Conservation (phyloP, 2,888 invertebrate genomes). For the Cheilosia scutellata region DNA sequence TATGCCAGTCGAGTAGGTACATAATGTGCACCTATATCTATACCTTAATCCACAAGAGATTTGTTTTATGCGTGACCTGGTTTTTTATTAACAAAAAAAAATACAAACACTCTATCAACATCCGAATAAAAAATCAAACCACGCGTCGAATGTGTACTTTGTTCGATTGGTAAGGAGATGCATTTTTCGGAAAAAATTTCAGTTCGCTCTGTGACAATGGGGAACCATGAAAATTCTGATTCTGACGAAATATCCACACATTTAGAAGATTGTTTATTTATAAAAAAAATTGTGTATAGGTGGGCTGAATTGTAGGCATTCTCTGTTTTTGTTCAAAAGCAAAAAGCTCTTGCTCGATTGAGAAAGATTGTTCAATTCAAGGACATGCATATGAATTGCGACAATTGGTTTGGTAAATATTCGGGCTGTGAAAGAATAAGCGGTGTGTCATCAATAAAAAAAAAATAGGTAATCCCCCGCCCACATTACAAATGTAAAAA, state of each 20-base stretch:
- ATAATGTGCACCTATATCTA: background rate
- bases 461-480: constrained; percentile 23
- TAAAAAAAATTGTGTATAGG: constrained; percentile 7
- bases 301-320: background rate
- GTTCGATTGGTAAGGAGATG: constrained; percentile 14
- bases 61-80: constrained; percentile 55
- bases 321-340: background rate
- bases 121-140: no score
- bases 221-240: constrained; percentile 1
- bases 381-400: constrained; percentile 20
- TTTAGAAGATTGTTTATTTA: constrained; percentile 8
- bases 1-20: constrained; percentile 9
- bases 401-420: constrained; percentile 37
- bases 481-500: constrained; percentile 23
- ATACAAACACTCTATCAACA: background rate
- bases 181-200: constrained; percentile 1
- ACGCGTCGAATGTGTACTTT: no score
- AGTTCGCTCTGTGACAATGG: background rate
- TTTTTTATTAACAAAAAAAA: constrained; percentile 22
- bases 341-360: constrained; percentile 15
- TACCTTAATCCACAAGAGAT: constrained; percentile 44
- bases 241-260: background rate
- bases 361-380: constrained; percentile 41
- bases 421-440: constrained; percentile 45
- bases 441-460: constrained; percentile 35